phyloP scores from a whole-genome alignment of 2,797 vertebrate genomes.

The Saxicola maurus region DNA sequence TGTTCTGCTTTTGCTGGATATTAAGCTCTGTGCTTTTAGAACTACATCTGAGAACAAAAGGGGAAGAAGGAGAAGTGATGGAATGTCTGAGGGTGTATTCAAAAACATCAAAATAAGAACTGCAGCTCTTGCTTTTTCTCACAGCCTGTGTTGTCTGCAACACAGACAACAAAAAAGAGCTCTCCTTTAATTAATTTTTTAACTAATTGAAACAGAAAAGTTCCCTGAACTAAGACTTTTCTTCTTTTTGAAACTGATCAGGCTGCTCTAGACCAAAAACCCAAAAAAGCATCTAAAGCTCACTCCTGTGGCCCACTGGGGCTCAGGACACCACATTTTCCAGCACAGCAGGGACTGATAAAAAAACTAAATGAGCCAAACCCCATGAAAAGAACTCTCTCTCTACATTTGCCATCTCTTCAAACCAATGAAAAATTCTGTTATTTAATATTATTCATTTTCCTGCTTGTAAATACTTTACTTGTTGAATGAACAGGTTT shows the following conservation, averaged over 20 bases:
- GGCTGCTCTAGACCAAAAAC: neutral
- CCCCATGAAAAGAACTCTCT: neutral
- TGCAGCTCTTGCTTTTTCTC: neutral
- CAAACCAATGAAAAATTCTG: neutral
- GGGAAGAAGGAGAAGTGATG: neutral
- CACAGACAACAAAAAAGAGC: neutral
- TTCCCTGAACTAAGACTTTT: neutral
- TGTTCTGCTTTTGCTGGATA: neutral
- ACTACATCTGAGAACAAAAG: neutral
- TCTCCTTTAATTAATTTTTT: neutral
- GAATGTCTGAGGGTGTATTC: neutral
- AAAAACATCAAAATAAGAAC: neutral
- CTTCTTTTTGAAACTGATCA: neutral
- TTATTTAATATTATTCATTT: neutral
- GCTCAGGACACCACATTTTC: neutral
- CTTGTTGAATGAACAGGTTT: neutral
- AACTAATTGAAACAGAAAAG: neutral
- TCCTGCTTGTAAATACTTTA: neutral
- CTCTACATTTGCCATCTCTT: neutral
- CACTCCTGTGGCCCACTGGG: fast-evolving
- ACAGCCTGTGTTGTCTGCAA: neutral
- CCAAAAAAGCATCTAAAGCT: no score
- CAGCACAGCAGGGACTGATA: neutral
- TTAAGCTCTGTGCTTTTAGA: neutral
- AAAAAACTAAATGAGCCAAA: fast-evolving